Conservation (phyloP, 2,797 vertebrate species). For the Anas bernieri region DNA sequence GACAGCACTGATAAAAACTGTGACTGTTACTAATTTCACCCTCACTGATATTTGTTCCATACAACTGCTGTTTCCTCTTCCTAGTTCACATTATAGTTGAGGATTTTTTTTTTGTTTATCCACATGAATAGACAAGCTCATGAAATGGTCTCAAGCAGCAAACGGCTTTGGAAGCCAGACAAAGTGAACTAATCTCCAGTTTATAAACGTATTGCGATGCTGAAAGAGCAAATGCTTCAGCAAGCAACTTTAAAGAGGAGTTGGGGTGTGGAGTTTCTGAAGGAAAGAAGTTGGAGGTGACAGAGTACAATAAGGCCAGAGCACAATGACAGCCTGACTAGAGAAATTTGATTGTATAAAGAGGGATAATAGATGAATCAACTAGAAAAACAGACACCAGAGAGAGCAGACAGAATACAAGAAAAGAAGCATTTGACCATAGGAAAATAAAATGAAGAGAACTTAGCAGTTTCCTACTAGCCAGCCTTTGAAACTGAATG, state of each 20-base stretch:
- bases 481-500: slow-evolving; percentile 16
- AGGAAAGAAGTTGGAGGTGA: slow-evolving; percentile 48
- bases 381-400: slow-evolving; percentile 57
- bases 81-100: slow-evolving; percentile 47
- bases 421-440: slow-evolving; percentile 33
- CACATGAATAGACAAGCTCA: slow-evolving; percentile 63
- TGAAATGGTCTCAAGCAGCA: slow-evolving; percentile 69
- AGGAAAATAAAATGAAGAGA: slow-evolving; percentile 34
- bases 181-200: slow-evolving; percentile 72
- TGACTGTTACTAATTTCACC: slow-evolving; percentile 49
- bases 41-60: slow-evolving; percentile 33
- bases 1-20: slow-evolving; percentile 6
- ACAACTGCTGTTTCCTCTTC: slow-evolving; percentile 54
- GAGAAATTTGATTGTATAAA: slow-evolving; percentile 63
- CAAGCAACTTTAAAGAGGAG: slow-evolving; percentile 66
- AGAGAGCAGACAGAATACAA: slow-evolving; percentile 36
- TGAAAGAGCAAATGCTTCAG: slow-evolving; percentile 67
- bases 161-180: slow-evolving; percentile 71
- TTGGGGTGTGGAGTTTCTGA: slow-evolving; percentile 34
- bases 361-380: slow-evolving; percentile 66
- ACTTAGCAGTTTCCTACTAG: slow-evolving; percentile 2
- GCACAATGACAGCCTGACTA: slow-evolving; percentile 51
- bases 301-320: slow-evolving; percentile 42
- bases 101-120: slow-evolving; percentile 51
- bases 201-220: slow-evolving; percentile 57